These are phyloP conservation scores for Deilephila elpenor DNA, from an alignment of 2,888 invertebrate genomes.

Conservation along the genomic window DNA sequence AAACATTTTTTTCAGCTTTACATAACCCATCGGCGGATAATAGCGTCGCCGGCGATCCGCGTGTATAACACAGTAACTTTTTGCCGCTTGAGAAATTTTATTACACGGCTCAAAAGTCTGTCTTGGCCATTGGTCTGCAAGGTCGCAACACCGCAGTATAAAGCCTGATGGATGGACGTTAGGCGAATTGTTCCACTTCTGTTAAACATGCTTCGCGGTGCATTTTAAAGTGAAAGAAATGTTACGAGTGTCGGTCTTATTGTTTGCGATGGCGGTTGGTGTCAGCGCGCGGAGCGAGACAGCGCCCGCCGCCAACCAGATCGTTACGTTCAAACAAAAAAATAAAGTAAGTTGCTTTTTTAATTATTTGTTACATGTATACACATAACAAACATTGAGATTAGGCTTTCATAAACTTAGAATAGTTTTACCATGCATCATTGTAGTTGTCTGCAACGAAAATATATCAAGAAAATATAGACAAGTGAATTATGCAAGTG, in stretches of 20 bases:
- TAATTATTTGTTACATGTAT: background rate
- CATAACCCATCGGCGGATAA: slow-evolving; percentile 28
- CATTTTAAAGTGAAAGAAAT: slow-evolving; percentile 31
- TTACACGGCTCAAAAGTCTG: slow-evolving; percentile 34
- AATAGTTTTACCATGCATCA: too few species aligned
- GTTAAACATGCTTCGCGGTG: slow-evolving; percentile 31
- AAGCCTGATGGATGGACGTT: slow-evolving; percentile 31
- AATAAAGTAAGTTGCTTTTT: slow-evolving; percentile 58
- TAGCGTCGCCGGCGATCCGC: slow-evolving; percentile 26
- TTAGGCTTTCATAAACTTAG: background rate
- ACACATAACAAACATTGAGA: background rate
- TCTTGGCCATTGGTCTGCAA: slow-evolving; percentile 36
- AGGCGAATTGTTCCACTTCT: slow-evolving; percentile 39
- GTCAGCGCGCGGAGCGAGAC: slow-evolving; percentile 49
- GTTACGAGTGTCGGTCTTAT: slow-evolving; percentile 32
- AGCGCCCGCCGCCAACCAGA: slow-evolving; percentile 59
- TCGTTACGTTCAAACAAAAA: slow-evolving; percentile 59
- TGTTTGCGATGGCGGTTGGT: slow-evolving; percentile 36
- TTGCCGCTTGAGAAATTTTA: slow-evolving; percentile 37
- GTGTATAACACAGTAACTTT: slow-evolving; percentile 33
- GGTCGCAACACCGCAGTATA: slow-evolving; percentile 34
- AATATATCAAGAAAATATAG: too few species aligned
- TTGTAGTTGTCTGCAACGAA: too few species aligned
- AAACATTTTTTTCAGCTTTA: slow-evolving; percentile 21
- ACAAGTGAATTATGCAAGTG: too few species aligned